Conservation (phyloP, 2,888 invertebrate species). For the Eilema sororculum region DNA sequence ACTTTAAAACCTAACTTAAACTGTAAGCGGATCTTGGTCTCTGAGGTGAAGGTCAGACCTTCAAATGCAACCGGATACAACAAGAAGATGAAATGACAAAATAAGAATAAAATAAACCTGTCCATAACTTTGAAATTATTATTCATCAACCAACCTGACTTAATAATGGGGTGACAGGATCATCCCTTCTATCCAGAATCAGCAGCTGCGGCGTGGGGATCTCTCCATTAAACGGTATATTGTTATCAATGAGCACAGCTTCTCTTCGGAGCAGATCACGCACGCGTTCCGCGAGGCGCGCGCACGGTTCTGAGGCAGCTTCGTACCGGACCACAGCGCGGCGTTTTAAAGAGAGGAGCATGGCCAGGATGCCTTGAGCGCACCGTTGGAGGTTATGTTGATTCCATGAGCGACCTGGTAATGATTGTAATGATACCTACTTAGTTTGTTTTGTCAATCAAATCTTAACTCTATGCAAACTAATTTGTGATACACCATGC, state of each 20-base stretch:
- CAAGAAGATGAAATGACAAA: no score
- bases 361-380: constrained; percentile 94
- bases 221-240: constrained; percentile 92
- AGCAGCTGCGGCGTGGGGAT: constrained; percentile 92
- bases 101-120: no score
- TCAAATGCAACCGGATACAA: no score
- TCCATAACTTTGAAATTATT: background rate
- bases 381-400: constrained; percentile 92
- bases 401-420: constrained; percentile 90
- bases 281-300: constrained; percentile 94
- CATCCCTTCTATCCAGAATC: constrained; percentile 96
- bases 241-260: constrained; percentile 94
- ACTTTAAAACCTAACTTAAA: no score
- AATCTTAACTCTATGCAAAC: no score
- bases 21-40: no score
- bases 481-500: no score
- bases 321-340: constrained; percentile 96
- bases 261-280: constrained; percentile 95
- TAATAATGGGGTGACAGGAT: constrained; percentile 97
- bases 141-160: constrained; percentile 88
- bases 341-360: constrained; percentile 96
- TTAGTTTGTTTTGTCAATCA: background rate
- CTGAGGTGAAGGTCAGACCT: no score
- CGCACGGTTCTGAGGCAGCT: constrained; percentile 94
- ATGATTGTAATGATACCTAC: background rate